A percentile compares a stretch with the other conserved stretches of the same genome.
These are phyloP conservation scores for Cirrhinus mrigala DNA, from an alignment of 2,797 vertebrate species.

Conservation along the genomic window DNA sequence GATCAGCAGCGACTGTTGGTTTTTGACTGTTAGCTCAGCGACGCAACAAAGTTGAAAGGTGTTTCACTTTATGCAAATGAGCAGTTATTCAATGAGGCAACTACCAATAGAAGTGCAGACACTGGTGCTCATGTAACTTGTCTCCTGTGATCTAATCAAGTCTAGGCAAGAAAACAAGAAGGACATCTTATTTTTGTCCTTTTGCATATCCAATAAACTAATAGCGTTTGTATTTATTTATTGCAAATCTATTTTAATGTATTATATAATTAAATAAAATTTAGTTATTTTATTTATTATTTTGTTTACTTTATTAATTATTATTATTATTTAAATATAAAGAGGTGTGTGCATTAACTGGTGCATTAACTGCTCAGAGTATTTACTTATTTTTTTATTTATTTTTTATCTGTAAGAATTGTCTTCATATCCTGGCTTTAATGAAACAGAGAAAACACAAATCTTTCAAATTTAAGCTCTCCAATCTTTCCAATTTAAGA, in stretches of 20 bases:
- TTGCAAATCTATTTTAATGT: neutral
- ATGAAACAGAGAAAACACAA: neutral
- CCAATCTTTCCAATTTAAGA: neutral
- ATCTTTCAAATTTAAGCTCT: neutral
- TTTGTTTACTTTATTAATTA: neutral
- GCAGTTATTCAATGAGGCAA: neutral
- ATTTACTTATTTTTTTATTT: too few relatives aligned
- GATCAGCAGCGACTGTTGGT: neutral
- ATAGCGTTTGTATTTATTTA: neutral
- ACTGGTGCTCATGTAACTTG: neutral
- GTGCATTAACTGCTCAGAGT: neutral
- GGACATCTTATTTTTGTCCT: neutral
- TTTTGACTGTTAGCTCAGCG: neutral
- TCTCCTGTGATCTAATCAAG: neutral
- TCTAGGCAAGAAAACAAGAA: neutral
- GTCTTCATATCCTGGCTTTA: neutral
- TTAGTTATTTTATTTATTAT: neutral
- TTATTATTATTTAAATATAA: neutral
- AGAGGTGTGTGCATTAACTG: neutral
- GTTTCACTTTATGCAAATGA: slow-evolving; percentile 2
- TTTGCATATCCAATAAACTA: neutral
- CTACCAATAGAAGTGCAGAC: neutral
- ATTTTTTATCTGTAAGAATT: too few relatives aligned
- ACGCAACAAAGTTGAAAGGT: neutral
- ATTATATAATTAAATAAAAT: neutral